phyloP scores from a whole-genome alignment of 2,113 vertebrate genomes.

The Mormoops blainvillei region DNA sequence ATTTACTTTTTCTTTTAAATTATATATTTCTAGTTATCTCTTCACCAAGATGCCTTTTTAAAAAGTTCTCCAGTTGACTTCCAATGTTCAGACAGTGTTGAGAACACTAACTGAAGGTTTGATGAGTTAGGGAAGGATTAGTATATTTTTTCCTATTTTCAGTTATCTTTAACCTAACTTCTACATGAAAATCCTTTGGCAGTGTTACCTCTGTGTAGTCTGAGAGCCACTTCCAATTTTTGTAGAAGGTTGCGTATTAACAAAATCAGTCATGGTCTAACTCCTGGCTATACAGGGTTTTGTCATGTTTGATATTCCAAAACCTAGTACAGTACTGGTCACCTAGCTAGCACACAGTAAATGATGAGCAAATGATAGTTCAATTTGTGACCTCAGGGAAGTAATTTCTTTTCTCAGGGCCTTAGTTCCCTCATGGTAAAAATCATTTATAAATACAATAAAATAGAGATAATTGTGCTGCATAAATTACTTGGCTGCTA shows the following conservation, averaged over 20 bases:
- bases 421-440: background rate
- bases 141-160: background rate
- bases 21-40: background rate
- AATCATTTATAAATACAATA: too few relatives aligned
- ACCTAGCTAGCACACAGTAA: background rate
- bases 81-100: background rate
- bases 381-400: background rate
- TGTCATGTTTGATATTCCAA: background rate
- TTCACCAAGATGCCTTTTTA: background rate
- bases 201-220: background rate
- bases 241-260: background rate
- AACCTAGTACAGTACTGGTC: background rate
- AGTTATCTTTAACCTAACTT: background rate
- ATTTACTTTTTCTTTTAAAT: background rate
- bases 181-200: background rate
- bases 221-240: background rate
- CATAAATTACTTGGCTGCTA: background rate
- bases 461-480: background rate
- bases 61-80: background rate
- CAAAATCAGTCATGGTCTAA: background rate
- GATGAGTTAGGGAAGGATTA: background rate
- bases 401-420: background rate
- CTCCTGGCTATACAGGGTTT: background rate
- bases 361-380: background rate
- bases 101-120: background rate